These are phyloP conservation scores for Drosophila prosaltans DNA, from an alignment of 1,140 invertebrate species.

Conservation along the genomic window DNA sequence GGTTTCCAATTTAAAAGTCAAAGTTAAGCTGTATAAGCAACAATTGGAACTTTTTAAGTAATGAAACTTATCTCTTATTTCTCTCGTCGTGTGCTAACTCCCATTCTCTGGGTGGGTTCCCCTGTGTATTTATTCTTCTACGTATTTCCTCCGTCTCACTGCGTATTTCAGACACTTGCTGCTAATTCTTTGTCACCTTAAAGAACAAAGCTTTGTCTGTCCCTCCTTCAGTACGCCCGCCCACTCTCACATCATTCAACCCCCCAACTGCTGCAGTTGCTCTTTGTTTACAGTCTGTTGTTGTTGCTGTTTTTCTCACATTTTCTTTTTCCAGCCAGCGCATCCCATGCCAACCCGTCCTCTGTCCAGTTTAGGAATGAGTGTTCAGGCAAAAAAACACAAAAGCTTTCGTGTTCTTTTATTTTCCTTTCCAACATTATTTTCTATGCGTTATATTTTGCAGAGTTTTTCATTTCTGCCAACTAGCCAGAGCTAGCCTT, in stretches of 20 bases:
- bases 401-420: conserved; percentile 27
- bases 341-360: conserved; percentile 19
- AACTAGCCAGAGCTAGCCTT: background rate
- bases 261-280: conserved; percentile 24
- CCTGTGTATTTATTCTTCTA: conserved; percentile 22
- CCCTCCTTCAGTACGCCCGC: background rate
- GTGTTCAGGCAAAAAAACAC: conserved; percentile 30
- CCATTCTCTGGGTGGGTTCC: too few relatives aligned
- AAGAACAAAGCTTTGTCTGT: conserved; percentile 29
- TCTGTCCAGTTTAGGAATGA: conserved; percentile 43
- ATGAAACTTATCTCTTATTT: background rate
- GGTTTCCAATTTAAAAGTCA: background rate
- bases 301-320: conserved; percentile 28
- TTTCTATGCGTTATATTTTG: conserved; percentile 36
- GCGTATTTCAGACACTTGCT: conserved; percentile 41
- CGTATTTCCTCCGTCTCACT: background rate
- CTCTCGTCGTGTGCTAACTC: background rate
- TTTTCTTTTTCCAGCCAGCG: background rate
- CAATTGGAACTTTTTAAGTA: background rate
- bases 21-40: background rate
- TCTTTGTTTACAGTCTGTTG: conserved; percentile 42
- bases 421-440: conserved; percentile 20
- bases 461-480: conserved; percentile 38
- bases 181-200: conserved; percentile 76
- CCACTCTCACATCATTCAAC: too few relatives aligned